Conservation (phyloP, 2,113 vertebrate genomes). For the Bungarus multicinctus region DNA sequence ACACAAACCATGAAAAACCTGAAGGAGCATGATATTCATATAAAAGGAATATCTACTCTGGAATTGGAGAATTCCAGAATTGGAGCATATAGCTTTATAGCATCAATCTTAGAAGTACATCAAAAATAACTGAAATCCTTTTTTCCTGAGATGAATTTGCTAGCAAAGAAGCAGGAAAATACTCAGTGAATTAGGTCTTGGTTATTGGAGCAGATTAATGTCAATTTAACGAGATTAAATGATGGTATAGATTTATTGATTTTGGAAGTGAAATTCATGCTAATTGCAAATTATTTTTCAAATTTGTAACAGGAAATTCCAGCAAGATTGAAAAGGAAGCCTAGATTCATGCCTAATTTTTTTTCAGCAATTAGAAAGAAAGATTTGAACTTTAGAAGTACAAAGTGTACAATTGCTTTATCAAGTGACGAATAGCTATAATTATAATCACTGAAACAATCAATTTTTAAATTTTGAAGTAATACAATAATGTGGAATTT, state of each 20-base stretch:
- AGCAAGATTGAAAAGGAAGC: background rate
- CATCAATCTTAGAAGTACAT: background rate
- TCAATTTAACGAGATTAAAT: background rate
- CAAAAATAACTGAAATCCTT: background rate
- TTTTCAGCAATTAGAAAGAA: background rate
- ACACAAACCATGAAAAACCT: background rate
- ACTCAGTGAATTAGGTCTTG: background rate
- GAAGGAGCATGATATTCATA: background rate
- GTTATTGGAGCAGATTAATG: background rate
- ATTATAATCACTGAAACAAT: background rate
- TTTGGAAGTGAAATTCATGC: background rate
- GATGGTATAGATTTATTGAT: background rate
- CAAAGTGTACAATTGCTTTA: background rate
- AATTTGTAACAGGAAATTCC: background rate
- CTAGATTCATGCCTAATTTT: background rate
- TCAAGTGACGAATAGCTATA: background rate
- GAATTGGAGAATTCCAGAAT: too few relatives aligned
- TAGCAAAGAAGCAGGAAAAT: background rate
- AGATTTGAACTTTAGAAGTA: background rate
- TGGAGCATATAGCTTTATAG: too few relatives aligned
- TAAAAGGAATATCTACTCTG: background rate
- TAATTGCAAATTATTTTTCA: background rate
- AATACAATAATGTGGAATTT: background rate
- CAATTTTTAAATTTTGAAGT: background rate
- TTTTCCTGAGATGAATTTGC: background rate